phyloP scores from a whole-genome alignment of 2,888 invertebrate species.

The Lithophane ornitopus region DNA sequence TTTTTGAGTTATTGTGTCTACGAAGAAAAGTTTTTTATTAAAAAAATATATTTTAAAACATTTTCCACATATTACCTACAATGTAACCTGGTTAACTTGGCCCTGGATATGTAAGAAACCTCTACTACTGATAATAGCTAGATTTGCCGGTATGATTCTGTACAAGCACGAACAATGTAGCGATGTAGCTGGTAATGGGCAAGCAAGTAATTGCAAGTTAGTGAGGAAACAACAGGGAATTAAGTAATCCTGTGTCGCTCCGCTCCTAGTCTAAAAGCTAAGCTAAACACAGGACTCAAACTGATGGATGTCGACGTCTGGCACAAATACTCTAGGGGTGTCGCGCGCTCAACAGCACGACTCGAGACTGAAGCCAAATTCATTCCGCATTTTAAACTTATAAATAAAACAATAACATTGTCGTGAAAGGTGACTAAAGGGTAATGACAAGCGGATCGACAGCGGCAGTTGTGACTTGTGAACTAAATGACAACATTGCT shows the following conservation, averaged over 20 bases:
- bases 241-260: slow-evolving; percentile 31
- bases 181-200: slow-evolving; percentile 1
- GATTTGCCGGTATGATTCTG: background rate
- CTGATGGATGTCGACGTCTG: slow-evolving; percentile 34
- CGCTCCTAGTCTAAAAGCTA: slow-evolving; percentile 45
- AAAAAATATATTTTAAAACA: slow-evolving; percentile 6
- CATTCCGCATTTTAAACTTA: slow-evolving; percentile 50
- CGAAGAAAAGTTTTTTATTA: slow-evolving; percentile 12
- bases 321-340: slow-evolving; percentile 47
- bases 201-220: slow-evolving; percentile 21
- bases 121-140: slow-evolving; percentile 1
- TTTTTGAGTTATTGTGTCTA: slow-evolving; percentile 43
- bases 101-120: background rate
- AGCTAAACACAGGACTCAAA: slow-evolving; percentile 29
- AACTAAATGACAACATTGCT: slow-evolving; percentile 38
- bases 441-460: slow-evolving; percentile 48
- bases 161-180: background rate
- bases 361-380: slow-evolving; percentile 40
- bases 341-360: slow-evolving; percentile 31
- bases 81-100: background rate
- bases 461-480: slow-evolving; percentile 42
- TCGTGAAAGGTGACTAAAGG: slow-evolving; percentile 51
- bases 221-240: background rate
- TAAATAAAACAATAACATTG: slow-evolving; percentile 57
- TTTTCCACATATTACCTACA: background rate